Percentiles rank a stretch among this genome's conserved stretches.
Evolutionary conservation across 2,113 vertebrate genomes (phyloP).

Genomic region (Capreolus pygargus): DNA sequence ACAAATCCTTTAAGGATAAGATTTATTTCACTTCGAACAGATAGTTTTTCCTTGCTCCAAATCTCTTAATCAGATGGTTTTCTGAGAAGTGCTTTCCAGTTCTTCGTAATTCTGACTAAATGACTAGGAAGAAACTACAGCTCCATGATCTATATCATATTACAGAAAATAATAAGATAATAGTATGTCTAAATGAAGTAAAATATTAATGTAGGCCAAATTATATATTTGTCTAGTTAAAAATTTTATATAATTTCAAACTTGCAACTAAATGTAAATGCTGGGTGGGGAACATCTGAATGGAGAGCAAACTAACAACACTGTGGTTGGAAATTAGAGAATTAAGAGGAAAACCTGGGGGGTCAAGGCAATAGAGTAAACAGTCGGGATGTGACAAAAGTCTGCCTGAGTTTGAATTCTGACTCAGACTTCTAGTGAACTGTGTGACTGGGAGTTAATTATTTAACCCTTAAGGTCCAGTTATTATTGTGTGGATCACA

Average conservation of each 20-base stretch:
- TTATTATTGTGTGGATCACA: not conserved
- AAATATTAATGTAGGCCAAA: not conserved
- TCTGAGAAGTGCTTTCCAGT: not conserved
- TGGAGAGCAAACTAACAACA: not conserved
- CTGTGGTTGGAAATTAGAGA: not conserved
- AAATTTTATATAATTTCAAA: not conserved
- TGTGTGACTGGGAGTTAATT: not conserved
- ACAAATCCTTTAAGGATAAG: not conserved
- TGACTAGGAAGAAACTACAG: not conserved
- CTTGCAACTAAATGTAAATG: not conserved
- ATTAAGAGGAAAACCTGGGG: not conserved
- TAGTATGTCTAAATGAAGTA: not conserved
- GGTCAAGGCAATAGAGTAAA: not conserved
- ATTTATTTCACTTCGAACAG: not conserved
- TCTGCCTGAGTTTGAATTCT: not conserved
- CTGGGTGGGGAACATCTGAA: fast-evolving
- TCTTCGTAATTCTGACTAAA: not conserved
- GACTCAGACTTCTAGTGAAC: not conserved
- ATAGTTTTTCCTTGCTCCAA: not conserved
- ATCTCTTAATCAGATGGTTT: not conserved
- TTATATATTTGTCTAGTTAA: not conserved
- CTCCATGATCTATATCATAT: not conserved
- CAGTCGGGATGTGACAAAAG: fast-evolving
- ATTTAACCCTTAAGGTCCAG: not conserved
- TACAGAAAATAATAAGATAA: not conserved